phyloP scores from a whole-genome alignment of 2,797 vertebrate genomes.

The Furcifer pardalis region DNA sequence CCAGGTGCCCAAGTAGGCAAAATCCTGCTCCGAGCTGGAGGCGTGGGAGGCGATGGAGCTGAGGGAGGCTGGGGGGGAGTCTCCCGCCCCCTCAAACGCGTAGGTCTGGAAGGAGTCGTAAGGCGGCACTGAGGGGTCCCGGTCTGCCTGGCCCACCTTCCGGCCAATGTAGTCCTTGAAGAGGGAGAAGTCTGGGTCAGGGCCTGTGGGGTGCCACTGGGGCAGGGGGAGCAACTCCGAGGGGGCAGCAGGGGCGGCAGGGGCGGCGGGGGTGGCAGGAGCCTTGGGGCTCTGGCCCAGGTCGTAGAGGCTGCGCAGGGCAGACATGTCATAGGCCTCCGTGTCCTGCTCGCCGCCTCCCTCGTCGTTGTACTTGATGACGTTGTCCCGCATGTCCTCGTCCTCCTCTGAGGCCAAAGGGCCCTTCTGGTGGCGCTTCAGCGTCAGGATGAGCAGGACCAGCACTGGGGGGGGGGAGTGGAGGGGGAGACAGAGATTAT shows the following conservation, averaged over 20 bases:
- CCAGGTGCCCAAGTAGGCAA: slow-evolving; percentile 94
- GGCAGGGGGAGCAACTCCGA: slow-evolving; percentile 84
- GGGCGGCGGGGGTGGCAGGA: too few species aligned
- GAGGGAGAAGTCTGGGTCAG: slow-evolving; percentile 89
- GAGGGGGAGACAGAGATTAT: slow-evolving; percentile 27
- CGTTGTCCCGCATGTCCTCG: slow-evolving; percentile 99
- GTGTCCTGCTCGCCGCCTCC: slow-evolving; percentile 99
- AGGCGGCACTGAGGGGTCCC: slow-evolving; percentile 92
- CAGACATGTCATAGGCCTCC: slow-evolving; percentile 98
- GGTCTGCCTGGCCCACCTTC: slow-evolving; percentile 96
- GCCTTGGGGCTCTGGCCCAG: slow-evolving; percentile 93
- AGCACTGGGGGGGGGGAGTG: slow-evolving; percentile 83
- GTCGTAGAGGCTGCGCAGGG: slow-evolving; percentile 95
- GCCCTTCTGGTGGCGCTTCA: slow-evolving; percentile 95
- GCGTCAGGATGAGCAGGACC: slow-evolving; percentile 92
- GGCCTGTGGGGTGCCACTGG: slow-evolving; percentile 84
- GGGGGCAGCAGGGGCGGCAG: slow-evolving; percentile 45
- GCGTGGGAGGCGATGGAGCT: slow-evolving; percentile 96
- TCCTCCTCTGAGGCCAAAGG: slow-evolving; percentile 92
- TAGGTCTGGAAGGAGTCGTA: slow-evolving; percentile 99
- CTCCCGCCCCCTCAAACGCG: slow-evolving; percentile 89
- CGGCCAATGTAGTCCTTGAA: slow-evolving; percentile 96
- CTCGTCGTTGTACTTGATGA: slow-evolving; percentile 99
- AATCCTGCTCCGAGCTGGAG: slow-evolving; percentile 95
- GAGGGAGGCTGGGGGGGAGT: slow-evolving; percentile 89